Percentiles rank a stretch among this genome's conserved stretches.
These are phyloP conservation scores for Hydraecia micacea DNA, from an alignment of 2,888 invertebrate species.

Conservation along the genomic window DNA sequence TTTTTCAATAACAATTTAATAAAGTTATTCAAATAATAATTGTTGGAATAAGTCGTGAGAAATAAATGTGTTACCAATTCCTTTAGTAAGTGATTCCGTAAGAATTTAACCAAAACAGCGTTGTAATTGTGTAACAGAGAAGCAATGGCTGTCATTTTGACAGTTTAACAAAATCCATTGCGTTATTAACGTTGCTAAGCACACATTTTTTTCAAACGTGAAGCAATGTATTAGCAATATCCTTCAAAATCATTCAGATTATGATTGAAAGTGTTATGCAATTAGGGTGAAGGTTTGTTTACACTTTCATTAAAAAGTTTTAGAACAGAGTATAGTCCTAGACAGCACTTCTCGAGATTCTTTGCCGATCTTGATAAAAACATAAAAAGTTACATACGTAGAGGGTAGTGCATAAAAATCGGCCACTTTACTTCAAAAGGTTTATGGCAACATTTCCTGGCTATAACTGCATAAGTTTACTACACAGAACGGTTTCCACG, in stretches of 20 bases:
- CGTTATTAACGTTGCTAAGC: not conserved
- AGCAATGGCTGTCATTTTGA: not conserved
- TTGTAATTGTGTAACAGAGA: not conserved
- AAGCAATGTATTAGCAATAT: not conserved
- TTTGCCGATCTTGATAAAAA: not conserved
- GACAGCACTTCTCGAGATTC: not conserved
- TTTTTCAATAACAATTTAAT: not conserved
- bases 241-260: too few relatives aligned
- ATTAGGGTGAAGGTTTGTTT: not conserved
- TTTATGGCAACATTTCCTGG: conserved; percentile 43
- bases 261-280: not conserved
- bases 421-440: conserved; percentile 16
- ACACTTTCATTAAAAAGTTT: too few relatives aligned
- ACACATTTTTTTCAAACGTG: not conserved
- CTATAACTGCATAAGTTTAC: conserved; percentile 30
- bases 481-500: conserved; percentile 46
- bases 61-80: not conserved
- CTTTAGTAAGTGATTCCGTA: not conserved
- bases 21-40: not conserved
- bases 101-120: too few relatives aligned
- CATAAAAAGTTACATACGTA: not conserved
- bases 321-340: not conserved
- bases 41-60: not conserved
- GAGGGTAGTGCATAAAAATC: conserved; percentile 23
- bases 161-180: not conserved